Evolutionary conservation across 2,113 vertebrate genomes (phyloP).

Genomic region (Muntiacus reevesi): DNA sequence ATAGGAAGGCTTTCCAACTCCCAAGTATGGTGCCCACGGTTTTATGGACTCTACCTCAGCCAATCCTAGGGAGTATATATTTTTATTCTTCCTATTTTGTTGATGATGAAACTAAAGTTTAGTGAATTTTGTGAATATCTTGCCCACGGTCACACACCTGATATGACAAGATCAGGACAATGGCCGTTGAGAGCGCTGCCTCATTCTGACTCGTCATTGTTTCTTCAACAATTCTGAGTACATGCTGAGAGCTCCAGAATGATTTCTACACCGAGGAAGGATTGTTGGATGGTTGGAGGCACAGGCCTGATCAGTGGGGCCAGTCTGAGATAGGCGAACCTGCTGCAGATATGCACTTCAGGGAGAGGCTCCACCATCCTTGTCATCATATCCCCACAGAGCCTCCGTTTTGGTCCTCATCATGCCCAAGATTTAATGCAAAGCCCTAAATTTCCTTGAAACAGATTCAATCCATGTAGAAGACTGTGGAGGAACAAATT

Average conservation of each 20-base stretch:
- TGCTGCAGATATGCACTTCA: fast-evolving
- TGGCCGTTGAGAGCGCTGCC: not conserved
- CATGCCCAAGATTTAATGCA: not conserved
- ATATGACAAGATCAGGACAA: not conserved
- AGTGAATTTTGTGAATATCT: not conserved
- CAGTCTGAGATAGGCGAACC: not conserved
- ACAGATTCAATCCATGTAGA: not conserved
- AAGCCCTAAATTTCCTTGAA: not conserved
- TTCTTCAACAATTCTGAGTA: not conserved
- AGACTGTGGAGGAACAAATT: not conserved
- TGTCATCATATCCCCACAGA: not conserved
- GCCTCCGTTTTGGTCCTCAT: not conserved
- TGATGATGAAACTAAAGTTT: not conserved
- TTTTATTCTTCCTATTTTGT: not conserved
- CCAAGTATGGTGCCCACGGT: not conserved
- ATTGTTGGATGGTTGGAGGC: not conserved
- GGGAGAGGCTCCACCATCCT: not conserved
- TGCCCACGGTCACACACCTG: not conserved
- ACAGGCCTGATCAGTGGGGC: not conserved
- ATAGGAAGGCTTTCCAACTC: not conserved
- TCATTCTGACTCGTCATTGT: not conserved
- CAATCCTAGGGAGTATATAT: not conserved
- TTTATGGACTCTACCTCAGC: not conserved
- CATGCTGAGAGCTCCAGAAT: not conserved
- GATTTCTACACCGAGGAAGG: not conserved